Base-by-base conservation (phyloP, 2,113 vertebrate genomes). In the Argyrosomus japonicus region DNA sequence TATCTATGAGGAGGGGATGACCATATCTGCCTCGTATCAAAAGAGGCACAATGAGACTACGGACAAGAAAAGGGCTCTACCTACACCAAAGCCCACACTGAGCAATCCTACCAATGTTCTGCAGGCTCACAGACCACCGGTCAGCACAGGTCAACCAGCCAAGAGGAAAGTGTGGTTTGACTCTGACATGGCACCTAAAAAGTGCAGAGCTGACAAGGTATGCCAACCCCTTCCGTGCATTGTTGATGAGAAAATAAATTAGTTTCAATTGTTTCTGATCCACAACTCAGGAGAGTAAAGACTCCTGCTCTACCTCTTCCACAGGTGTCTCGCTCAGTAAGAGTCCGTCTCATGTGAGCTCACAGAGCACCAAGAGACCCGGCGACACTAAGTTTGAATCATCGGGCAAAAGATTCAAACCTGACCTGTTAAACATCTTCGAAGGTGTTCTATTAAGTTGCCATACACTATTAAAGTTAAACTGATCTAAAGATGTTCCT, bases 1-100 rank as follows among this genome's bases (percentile, higher is more conserved):
- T 91, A 95, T 97, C 94, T 97, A n/a, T n/a, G n/a, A n/a, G n/a
- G n/a, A 96, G 82, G 97, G 97, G 90, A 97, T 97, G 97, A 96
- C 96, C 93, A 96, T 98, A 89, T 96, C 96, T 72, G 97, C 96
- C 88, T 96, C 95, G 93, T 96, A 97, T 76, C 96, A 96, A 85
- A 98, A 95, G 89, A 96, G 95, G 94, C 36, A 6, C 36, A 8
- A 36, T 36, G 36, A 7, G 36, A 36, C 36, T 36, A 36, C 7
- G 7, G 7, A 36, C 36, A 36, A 36, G 36, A 36, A 36, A 36
- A 36, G 7, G 36, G 7, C 36, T 36, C 8, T 36, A 36, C 10
- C 1, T 11, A 45, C 61, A 43, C 64, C 13, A 4, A 95, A 61
- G 95, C 93, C 95, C 94, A 86, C 91, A 62, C 90, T 94, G 87